phyloP scores from a whole-genome alignment of 2,888 invertebrate species.

The Mythimna ferrago region DNA sequence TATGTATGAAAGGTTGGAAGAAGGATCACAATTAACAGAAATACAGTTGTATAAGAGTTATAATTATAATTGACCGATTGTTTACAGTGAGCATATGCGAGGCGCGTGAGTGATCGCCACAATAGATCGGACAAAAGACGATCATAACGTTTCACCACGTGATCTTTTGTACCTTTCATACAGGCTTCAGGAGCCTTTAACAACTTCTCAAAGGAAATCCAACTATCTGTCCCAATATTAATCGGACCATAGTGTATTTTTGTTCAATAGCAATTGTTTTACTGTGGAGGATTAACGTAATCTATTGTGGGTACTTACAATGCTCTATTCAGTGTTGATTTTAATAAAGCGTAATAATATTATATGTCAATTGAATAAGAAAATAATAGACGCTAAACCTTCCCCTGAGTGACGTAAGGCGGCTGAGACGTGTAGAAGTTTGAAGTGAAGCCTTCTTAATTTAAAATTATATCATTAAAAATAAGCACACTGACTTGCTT shows the following conservation, averaged over 20 bases:
- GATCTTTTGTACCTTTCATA: conserved; percentile 29
- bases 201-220: conserved; percentile 49
- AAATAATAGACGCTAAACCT: conserved; percentile 26
- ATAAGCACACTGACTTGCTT: neutral
- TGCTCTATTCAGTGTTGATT: conserved; percentile 38
- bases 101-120: conserved; percentile 43
- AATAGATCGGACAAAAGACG: conserved; percentile 48
- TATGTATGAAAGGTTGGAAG: conserved; percentile 3
- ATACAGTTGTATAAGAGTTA: conserved; percentile 48
- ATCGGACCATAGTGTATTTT: conserved; percentile 24
- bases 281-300: conserved; percentile 39
- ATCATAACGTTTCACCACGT: conserved; percentile 46
- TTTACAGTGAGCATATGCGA: conserved; percentile 32
- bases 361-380: conserved; percentile 34
- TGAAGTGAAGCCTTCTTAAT: neutral
- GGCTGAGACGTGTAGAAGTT: conserved; percentile 1
- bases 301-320: conserved; percentile 43
- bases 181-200: conserved; percentile 31
- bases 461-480: neutral
- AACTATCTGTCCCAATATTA: conserved; percentile 45
- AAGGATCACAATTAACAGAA: conserved; percentile 26
- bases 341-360: conserved; percentile 31
- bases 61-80: conserved; percentile 35
- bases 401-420: conserved; percentile 27
- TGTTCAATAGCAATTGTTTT: conserved; percentile 35